Percentiles rank a stretch among this genome's conserved stretches.
Conservation (phyloP, 2,113 vertebrate genomes). For the Ophiodon elongatus region DNA sequence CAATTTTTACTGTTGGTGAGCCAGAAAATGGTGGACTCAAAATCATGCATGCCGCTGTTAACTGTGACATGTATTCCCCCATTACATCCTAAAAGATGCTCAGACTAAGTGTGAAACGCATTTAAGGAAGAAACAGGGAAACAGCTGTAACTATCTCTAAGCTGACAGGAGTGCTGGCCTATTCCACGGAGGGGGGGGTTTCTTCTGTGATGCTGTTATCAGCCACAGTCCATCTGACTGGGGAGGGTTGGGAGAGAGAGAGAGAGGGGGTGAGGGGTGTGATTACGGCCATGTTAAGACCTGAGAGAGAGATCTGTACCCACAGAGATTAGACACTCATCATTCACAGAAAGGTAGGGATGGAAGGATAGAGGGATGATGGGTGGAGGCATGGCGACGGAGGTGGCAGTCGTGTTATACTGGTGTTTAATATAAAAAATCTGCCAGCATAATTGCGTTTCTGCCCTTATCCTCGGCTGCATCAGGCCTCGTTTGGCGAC, state of each 20-base stretch:
- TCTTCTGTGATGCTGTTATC: conserved; percentile 67
- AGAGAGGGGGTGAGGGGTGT: conserved; percentile 31
- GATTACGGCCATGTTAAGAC: conserved; percentile 82
- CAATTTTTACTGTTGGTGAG: conserved; percentile 22
- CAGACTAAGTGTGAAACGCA: conserved; percentile 60
- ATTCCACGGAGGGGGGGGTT: conserved; percentile 52
- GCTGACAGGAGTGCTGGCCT: conserved; percentile 64
- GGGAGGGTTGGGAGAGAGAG: conserved; percentile 31
- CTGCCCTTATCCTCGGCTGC: conserved; percentile 81
- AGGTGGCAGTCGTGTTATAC: conserved; percentile 61
- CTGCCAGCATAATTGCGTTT: conserved; percentile 82
- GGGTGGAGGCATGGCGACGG: conserved; percentile 32
- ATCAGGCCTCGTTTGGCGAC: conserved; percentile 83
- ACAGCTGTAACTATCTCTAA: conserved; percentile 71
- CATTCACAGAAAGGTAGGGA: conserved; percentile 73
- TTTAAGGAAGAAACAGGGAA: conserved; percentile 64
- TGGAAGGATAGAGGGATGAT: conserved; percentile 44
- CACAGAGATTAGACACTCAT: conserved; percentile 80
- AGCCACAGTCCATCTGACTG: conserved; percentile 73
- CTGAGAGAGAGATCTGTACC: conserved; percentile 80
- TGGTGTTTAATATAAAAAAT: conserved; percentile 81
- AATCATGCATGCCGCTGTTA: conserved; percentile 39
- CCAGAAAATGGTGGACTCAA: conserved; percentile 38
- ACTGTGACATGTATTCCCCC: conserved; percentile 65
- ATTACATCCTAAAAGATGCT: conserved; percentile 55